Evolutionary conservation across 2,888 invertebrate genomes (phyloP).

Genomic region (Anthoptus insignis): DNA sequence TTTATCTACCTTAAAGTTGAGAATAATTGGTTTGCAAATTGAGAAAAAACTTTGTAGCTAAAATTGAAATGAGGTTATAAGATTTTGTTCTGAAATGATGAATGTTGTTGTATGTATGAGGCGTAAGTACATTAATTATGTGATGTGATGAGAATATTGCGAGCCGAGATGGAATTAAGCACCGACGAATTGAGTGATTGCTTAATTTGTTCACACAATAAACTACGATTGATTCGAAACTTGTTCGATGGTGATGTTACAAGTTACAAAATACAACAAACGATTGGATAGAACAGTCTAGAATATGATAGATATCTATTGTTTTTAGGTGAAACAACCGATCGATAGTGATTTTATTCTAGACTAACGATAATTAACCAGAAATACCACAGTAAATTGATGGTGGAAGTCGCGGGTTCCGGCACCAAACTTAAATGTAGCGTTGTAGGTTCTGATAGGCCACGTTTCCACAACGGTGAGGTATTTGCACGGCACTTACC

Average conservation of each 20-base stretch:
- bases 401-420: neutral
- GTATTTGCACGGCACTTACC: too few species aligned
- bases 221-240: neutral
- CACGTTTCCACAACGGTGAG: too few species aligned
- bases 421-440: neutral
- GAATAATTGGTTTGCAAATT: neutral
- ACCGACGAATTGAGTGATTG: constrained; percentile 9
- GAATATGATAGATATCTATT: neutral
- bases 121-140: neutral
- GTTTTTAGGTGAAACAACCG: neutral
- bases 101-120: neutral
- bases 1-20: neutral
- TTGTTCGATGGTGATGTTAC: neutral
- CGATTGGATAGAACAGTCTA: neutral
- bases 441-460: too few species aligned
- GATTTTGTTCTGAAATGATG: neutral
- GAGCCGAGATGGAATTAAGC: constrained; percentile 6
- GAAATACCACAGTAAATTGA: constrained; percentile 2
- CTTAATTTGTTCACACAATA: constrained; percentile 4
- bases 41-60: neutral
- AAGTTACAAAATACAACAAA: neutral
- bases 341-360: neutral
- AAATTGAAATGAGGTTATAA: neutral
- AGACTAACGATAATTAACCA: constrained; percentile 1
- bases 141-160: neutral